Conservation (phyloP, 1,140 invertebrate genomes). For the Andrena cerasifolii region DNA sequence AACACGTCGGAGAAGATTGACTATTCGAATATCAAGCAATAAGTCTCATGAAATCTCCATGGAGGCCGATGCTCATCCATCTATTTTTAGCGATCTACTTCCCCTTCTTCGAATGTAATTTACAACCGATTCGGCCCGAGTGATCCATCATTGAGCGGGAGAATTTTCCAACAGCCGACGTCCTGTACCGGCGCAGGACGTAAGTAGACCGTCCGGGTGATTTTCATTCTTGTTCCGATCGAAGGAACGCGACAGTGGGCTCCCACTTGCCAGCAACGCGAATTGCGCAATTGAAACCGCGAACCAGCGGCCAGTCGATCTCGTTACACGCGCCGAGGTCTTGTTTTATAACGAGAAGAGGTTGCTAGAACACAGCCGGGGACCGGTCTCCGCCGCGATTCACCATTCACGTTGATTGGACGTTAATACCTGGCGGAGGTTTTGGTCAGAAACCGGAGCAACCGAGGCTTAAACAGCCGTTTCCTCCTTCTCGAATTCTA, state of each 20-base stretch:
- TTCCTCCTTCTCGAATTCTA: slow-evolving; percentile 48
- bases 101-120: background rate
- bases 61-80: no score
- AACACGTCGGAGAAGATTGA: no score
- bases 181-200: background rate
- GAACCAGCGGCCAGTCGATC: slow-evolving; percentile 53
- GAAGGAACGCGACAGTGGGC: slow-evolving; percentile 28
- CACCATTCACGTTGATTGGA: slow-evolving; percentile 30
- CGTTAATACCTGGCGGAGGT: slow-evolving; percentile 24
- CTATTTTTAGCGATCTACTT: no score
- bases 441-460: slow-evolving; percentile 16
- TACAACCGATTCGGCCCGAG: background rate
- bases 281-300: slow-evolving; percentile 77
- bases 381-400: slow-evolving; percentile 23
- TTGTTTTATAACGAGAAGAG: slow-evolving; percentile 46
- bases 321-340: slow-evolving; percentile 43
- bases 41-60: no score
- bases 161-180: background rate
- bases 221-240: slow-evolving; percentile 25
- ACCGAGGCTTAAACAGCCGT: background rate
- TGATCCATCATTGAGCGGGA: background rate
- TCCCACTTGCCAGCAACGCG: background rate
- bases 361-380: slow-evolving; percentile 3
- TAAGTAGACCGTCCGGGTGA: slow-evolving; percentile 43
- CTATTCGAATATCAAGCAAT: no score